Evolutionary conservation across 2,797 vertebrate genomes (phyloP), one percentile per base, ranked within the genome.

Genomic region (Miichthys miiuy): DNA sequence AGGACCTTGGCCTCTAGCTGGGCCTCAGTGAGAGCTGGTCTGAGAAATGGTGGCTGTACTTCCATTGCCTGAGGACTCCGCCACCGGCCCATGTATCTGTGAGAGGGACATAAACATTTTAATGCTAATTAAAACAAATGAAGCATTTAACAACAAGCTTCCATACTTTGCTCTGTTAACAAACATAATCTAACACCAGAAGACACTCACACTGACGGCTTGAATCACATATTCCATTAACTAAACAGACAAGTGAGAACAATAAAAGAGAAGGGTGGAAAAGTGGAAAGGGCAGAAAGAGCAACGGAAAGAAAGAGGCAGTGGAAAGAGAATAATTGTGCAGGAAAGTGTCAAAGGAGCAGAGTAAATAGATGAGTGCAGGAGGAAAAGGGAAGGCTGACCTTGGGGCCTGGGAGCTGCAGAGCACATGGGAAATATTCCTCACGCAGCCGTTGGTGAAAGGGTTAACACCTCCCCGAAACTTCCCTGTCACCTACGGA

Each of bases 321-420:
- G 71, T 72, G 67, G 71, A 80, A 82, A 80, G 56, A 69, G 6
- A 63, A 50, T 46, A 66, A 75, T 18, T 82, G 60, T 30, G 54
- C 30, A 79, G 44, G 21, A 52, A 9, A 16, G 52, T 55, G 38
- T 68, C 52, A 77, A 79, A 62, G 58, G 3, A 75, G 12, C 9
- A 25, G 41, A 73, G 47, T 56, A 70, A 82, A 87, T 2, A 48
- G n/a, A 65, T 70, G 63, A 41, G 70, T 30, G 47, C 3, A 54
- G 16, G 8, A 55, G 3, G 16, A 75, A 34, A 23, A 12, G 42
- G 30, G 23, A 48, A 54, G 69, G 42, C 81, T 70, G 89, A 99
- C 98, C 98, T 98, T 79, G 98, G 98, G 2, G 97, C 97, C 2
- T 96, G 97, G 41, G 98, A 98, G 83, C 98, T 98, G 89, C 98